Conservation (phyloP, 2,888 invertebrate species). For the Apomyelois bistriatella region DNA sequence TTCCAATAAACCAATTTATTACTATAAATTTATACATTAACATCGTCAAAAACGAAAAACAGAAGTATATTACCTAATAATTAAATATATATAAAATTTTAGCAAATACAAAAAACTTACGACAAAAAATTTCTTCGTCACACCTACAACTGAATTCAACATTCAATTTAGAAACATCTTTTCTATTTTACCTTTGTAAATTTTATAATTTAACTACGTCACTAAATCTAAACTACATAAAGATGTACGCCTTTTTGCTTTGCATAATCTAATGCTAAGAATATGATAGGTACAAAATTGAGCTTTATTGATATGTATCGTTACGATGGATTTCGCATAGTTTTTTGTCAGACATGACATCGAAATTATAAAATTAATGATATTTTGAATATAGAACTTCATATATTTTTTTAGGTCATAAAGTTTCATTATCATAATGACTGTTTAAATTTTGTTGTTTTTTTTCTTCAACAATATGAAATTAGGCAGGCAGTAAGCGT, state of each 20-base stretch:
- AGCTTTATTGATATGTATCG: constrained; percentile 77
- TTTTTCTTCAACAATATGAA: not conserved
- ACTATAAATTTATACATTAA: constrained; percentile 29
- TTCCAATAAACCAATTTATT: constrained; percentile 31
- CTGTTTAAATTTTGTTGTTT: not conserved
- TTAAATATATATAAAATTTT: constrained; percentile 17
- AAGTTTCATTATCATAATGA: too few relatives aligned
- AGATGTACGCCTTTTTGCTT: constrained; percentile 61
- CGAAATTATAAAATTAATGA: not conserved
- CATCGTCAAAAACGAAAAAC: constrained; percentile 28
- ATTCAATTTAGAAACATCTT: constrained; percentile 41
- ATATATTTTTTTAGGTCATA: too few relatives aligned
- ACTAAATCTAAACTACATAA: constrained; percentile 66
- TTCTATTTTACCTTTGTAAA: constrained; percentile 40
- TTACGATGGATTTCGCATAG: constrained; percentile 51
- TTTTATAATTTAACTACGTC: constrained; percentile 40
- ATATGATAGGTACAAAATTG: constrained; percentile 77
- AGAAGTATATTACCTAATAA: constrained; percentile 11
- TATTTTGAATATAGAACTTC: too few relatives aligned
- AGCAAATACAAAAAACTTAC: constrained; percentile 29
- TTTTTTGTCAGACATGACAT: constrained; percentile 13
- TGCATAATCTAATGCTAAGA: constrained; percentile 72
- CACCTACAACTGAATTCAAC: constrained; percentile 38
- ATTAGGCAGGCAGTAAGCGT: too few relatives aligned
- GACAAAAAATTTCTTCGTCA: constrained; percentile 27